A percentile compares a stretch with the other conserved stretches of the same genome.
Conservation (phyloP, 2,888 invertebrate species). For the Acanthococcus lagerstroemiae region DNA sequence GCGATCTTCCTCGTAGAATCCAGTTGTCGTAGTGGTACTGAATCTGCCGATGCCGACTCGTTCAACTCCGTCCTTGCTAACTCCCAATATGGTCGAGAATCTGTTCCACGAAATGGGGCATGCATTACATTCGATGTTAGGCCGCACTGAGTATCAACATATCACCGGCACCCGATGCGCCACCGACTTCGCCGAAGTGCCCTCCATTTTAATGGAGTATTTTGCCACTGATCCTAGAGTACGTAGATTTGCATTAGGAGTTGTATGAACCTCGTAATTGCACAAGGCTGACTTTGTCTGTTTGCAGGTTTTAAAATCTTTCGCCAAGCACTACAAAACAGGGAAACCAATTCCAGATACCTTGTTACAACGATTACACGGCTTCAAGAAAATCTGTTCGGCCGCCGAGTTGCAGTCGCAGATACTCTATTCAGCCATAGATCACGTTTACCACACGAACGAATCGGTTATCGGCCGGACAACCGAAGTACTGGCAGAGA, state of each 20-base stretch:
- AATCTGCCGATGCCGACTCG: constrained; percentile 68
- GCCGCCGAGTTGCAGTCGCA: constrained; percentile 83
- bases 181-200: constrained; percentile 97
- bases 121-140: constrained; percentile 97
- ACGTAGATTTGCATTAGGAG: constrained; percentile 24
- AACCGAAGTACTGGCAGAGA: constrained; percentile 61
- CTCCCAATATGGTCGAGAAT: constrained; percentile 82
- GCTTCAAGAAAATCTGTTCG: constrained; percentile 75
- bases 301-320: constrained; percentile 61
- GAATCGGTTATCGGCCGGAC: constrained; percentile 48
- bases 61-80: constrained; percentile 66
- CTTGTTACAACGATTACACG: constrained; percentile 67
- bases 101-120: constrained; percentile 98
- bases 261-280: not conserved
- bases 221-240: constrained; percentile 82
- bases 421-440: constrained; percentile 76
- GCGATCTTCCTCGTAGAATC: constrained; percentile 52
- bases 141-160: constrained; percentile 89
- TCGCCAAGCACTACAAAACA: constrained; percentile 85
- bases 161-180: constrained; percentile 94
- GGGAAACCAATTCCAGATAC: constrained; percentile 70
- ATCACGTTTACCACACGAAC: constrained; percentile 75
- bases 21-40: constrained; percentile 86
- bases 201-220: constrained; percentile 97
- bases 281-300: not conserved